These are phyloP conservation scores for Chamaetylas fuelleborni DNA, from an alignment of 2,113 vertebrate species.

Conservation along the genomic window DNA sequence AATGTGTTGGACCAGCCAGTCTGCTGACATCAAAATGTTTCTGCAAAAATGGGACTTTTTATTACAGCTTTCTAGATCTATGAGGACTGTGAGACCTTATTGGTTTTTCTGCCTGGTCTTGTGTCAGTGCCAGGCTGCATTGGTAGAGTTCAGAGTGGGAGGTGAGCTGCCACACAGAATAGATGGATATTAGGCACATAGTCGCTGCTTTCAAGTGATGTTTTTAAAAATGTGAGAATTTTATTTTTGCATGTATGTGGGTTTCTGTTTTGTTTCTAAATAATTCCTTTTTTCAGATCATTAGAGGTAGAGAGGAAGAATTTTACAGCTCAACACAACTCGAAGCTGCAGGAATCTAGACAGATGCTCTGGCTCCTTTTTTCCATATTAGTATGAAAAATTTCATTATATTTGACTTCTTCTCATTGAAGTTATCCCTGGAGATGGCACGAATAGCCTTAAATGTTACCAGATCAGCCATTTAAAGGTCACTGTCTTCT, in stretches of 20 bases:
- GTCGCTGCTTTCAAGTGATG: neutral
- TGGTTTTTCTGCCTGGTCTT: neutral
- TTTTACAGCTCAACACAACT: neutral
- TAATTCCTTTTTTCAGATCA: neutral
- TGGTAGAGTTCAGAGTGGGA: neutral
- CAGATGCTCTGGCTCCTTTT: neutral
- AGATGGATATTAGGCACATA: neutral
- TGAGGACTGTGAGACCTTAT: neutral
- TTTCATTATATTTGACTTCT: neutral
- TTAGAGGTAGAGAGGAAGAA: neutral
- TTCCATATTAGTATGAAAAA: neutral
- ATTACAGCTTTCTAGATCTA: neutral
- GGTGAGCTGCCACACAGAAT: neutral
- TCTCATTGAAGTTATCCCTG: neutral
- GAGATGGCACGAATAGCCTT: neutral
- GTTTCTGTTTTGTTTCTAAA: neutral
- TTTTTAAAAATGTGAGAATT: neutral
- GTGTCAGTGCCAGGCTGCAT: fast-evolving
- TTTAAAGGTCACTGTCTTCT: neutral
- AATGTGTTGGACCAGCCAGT: neutral
- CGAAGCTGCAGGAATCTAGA: neutral
- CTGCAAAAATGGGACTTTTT: neutral
- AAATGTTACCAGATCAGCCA: neutral
- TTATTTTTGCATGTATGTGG: neutral
- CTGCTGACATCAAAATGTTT: neutral